Evolutionary conservation across 2,888 invertebrate species (phyloP), one percentile per base, ranked within the genome.

Genomic region (Aleiodes testaceus): DNA sequence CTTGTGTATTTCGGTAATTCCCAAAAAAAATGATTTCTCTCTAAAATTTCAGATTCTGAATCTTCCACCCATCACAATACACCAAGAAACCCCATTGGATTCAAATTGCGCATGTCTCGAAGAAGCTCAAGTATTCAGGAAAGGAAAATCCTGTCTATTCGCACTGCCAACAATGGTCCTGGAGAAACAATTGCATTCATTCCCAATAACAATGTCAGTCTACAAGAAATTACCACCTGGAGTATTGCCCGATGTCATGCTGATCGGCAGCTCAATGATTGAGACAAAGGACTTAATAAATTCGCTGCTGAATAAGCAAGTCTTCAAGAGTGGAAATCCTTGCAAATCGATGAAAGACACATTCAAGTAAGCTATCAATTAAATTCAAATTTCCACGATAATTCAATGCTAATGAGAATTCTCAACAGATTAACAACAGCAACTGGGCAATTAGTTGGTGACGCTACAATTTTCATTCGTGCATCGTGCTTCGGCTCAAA

Each of bases 91-190:
- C 73, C 85, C 87, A 63, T 73, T 81, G 0, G 81, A 85, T 9
- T 79, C 85, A 69, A 85, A 88, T 1, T 88, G 89, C 53, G 79
- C 84, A 44, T 88, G 89, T 73, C 71, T 80, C 4, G 85, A 85
- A 59, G 88, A 87, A 69, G 82, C 87, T 0, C 90, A 89, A 79
- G 84, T 88, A 0, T 90, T 92, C 70, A 91, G 91, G 80, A 92
- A 89, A 76, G 92, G 92, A 26, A 92, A 92, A 83, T 92, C 92
- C 0, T 92, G 92, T 77, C 86, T 93, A n/a, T 93, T 93, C 80
- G 92, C 92, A 0, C 84, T 93, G 3, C 90, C 91, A 26, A 88
- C 90, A 52, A 77, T 82, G 6, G 90, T 91, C 36, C 90, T 92
- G 0, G 80, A 81, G n/a, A 85, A 88, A 52, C 90, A 91, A 0